These are phyloP conservation scores for Albula goreensis DNA, from an alignment of 2,113 vertebrate genomes.

Conservation along the genomic window DNA sequence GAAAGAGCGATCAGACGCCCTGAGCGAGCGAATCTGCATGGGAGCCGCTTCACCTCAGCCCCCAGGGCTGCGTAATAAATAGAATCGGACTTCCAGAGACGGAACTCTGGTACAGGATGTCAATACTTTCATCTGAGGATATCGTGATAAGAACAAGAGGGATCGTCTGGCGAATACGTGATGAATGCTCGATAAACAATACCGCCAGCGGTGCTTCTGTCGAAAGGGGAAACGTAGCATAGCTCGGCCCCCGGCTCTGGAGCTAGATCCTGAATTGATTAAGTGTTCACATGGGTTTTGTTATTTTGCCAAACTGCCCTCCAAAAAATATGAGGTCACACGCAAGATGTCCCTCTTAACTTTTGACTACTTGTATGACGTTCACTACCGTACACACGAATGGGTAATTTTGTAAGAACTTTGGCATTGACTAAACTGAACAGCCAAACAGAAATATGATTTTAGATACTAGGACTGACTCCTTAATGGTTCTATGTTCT, in stretches of 20 bases:
- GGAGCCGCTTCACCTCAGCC: background rate
- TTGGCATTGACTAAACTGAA: no score
- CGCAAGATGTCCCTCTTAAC: background rate
- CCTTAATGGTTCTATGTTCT: no score
- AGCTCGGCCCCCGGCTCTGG: background rate
- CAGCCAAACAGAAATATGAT: no score
- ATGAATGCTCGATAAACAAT: background rate
- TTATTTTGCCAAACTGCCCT: background rate
- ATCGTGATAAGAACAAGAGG: conserved; percentile 14
- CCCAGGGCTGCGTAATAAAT: background rate
- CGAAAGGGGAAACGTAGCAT: background rate
- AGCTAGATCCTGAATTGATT: background rate
- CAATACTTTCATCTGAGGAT: background rate
- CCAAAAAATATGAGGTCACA: background rate
- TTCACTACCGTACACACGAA: no score
- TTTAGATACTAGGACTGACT: no score
- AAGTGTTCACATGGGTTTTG: background rate
- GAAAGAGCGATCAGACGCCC: conserved; percentile 40
- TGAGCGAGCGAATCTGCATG: background rate
- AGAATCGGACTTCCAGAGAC: background rate
- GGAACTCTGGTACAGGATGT: background rate
- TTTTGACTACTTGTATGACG: background rate
- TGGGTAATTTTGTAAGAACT: no score
- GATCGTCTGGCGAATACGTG: background rate
- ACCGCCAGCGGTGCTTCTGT: background rate